Evolutionary conservation across 2,113 vertebrate genomes (phyloP).

Genomic region (Istiophorus platypterus): DNA sequence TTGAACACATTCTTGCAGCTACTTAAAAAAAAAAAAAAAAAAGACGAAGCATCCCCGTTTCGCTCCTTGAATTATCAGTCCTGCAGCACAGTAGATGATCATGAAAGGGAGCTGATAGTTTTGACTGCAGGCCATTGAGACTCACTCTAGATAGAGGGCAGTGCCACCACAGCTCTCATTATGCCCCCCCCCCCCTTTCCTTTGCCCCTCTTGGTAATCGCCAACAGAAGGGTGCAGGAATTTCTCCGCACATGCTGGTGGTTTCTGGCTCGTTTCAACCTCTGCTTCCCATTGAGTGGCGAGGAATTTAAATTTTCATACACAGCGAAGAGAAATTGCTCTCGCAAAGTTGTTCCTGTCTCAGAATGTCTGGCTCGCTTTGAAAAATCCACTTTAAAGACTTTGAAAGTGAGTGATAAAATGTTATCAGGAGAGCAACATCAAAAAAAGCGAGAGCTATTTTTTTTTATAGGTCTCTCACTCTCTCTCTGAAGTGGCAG

Average conservation of each 20-base stretch:
- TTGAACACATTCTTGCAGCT: conserved; percentile 40
- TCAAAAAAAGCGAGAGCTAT: neutral
- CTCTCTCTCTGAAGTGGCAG: conserved; percentile 66
- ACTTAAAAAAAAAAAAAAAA: conserved; percentile 30
- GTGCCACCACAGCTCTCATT: conserved; percentile 73
- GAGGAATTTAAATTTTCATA: conserved; percentile 79
- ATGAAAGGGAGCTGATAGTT: conserved; percentile 77
- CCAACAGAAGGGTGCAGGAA: conserved; percentile 81
- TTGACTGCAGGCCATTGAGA: conserved; percentile 67
- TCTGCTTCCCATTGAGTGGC: conserved; percentile 71
- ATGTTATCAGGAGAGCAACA: conserved; percentile 72
- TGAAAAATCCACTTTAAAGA: conserved; percentile 61
- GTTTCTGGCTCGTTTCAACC: conserved; percentile 78
- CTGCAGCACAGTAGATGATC: conserved; percentile 69
- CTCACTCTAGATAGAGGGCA: conserved; percentile 67
- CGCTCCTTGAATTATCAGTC: conserved; percentile 56
- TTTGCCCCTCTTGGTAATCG: conserved; percentile 75
- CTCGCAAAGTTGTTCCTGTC: conserved; percentile 58
- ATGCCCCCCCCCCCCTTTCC: conserved; percentile 44
- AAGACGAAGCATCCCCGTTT: conserved; percentile 50
- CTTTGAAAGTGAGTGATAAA: conserved; percentile 74
- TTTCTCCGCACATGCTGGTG: conserved; percentile 79
- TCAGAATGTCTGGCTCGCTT: conserved; percentile 66
- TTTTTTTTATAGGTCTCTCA: conserved; percentile 55
- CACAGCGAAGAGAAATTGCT: conserved; percentile 60